These are phyloP conservation scores for Ornithoptera alexandrae DNA, from an alignment of 2,888 invertebrate species.

Conservation along the genomic window DNA sequence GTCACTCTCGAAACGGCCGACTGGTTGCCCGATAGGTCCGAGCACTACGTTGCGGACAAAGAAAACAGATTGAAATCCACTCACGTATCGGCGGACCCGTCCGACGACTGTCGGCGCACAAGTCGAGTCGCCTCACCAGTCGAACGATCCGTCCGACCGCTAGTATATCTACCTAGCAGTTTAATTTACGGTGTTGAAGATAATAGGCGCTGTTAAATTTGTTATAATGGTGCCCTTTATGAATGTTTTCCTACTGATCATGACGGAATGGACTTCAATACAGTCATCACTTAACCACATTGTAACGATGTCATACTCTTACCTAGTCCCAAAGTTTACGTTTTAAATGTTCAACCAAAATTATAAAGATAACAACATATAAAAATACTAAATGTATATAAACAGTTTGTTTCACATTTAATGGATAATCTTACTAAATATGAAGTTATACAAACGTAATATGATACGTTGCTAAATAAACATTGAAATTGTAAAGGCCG, in stretches of 20 bases:
- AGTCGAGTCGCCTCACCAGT: constrained; percentile 45
- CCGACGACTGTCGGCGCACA: constrained; percentile 36
- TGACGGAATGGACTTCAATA: constrained; percentile 15
- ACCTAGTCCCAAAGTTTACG: too few species aligned
- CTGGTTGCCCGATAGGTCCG: constrained; percentile 49
- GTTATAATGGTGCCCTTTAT: constrained; percentile 61
- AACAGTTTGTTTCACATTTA: too few species aligned
- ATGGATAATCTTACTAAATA: neutral
- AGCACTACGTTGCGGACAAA: constrained; percentile 61
- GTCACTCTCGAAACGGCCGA: constrained; percentile 44
- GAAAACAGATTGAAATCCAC: constrained; percentile 69
- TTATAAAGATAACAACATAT: too few species aligned
- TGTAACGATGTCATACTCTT: too few species aligned
- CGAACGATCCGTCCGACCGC: constrained; percentile 46
- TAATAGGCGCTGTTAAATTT: constrained; percentile 72
- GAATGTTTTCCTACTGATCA: constrained; percentile 45
- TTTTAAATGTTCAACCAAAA: too few species aligned
- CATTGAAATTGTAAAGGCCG: constrained; percentile 1
- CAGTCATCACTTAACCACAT: neutral
- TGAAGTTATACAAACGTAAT: neutral
- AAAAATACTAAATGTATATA: too few species aligned
- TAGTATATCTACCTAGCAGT: constrained; percentile 58
- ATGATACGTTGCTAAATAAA: neutral
- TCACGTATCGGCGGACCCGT: constrained; percentile 44
- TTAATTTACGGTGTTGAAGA: constrained; percentile 75